phyloP scores from a whole-genome alignment of 2,797 vertebrate species.

The Bovichtus variegatus region DNA sequence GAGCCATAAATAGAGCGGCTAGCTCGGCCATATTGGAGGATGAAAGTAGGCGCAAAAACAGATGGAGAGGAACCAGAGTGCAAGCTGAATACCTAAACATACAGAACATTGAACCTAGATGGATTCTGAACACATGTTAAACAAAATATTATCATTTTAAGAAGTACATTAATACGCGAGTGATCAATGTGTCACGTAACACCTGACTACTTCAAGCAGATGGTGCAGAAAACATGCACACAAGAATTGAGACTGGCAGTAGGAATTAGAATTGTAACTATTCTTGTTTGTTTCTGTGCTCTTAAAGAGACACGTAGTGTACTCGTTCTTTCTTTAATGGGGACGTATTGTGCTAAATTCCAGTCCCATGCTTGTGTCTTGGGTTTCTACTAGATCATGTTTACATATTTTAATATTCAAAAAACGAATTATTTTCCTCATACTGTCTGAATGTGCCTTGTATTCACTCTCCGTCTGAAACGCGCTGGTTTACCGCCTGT shows the following conservation, averaged over 20 bases:
- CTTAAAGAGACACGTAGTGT: not conserved
- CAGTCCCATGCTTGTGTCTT: too few relatives aligned
- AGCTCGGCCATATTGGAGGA: constrained; percentile 57
- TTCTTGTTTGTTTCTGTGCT: not conserved
- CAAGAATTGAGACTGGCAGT: not conserved
- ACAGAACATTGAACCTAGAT: constrained; percentile 32
- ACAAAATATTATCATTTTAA: constrained; percentile 33
- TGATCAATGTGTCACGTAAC: constrained; percentile 27
- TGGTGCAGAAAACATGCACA: constrained; percentile 3
- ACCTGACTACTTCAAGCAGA: constrained; percentile 25
- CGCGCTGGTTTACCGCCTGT: too few relatives aligned
- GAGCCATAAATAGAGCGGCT: constrained; percentile 70
- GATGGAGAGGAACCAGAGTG: constrained; percentile 59
- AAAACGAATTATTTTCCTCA: too few relatives aligned
- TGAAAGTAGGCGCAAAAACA: constrained; percentile 64
- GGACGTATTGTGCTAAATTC: too few relatives aligned
- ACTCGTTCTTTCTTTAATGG: not conserved
- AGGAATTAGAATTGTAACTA: not conserved
- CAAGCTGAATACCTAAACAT: constrained; percentile 36
- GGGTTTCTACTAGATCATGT: too few relatives aligned
- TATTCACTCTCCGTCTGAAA: too few relatives aligned
- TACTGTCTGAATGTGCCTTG: too few relatives aligned
- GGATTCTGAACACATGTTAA: constrained; percentile 38
- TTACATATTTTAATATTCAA: too few relatives aligned
- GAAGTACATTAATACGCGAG: constrained; percentile 23